Base-by-base conservation (phyloP, 2,113 vertebrate species). In the Halcyon malimbica region DNA sequence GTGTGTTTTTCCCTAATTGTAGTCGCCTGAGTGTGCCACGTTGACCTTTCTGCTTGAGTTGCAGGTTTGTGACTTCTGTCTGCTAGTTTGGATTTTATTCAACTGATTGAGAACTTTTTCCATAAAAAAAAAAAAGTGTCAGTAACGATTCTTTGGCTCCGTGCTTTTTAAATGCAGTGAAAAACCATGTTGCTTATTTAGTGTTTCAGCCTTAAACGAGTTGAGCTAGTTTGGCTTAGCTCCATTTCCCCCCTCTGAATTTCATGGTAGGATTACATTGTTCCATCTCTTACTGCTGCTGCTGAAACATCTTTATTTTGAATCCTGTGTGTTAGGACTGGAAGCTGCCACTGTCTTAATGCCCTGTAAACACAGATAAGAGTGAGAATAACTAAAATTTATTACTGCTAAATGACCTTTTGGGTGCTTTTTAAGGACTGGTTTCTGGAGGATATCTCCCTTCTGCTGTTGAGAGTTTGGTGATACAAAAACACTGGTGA, bases 21-120 rank as follows among this genome's bases (percentile, higher is more conserved):
- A 6, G 18, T 39, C 75, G 1, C 12, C 25, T 5, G 2, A 8
- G 14, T 2, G n/a, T 48, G 67, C 76, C 79, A 29, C 10, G 0
- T 4, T 80, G 76, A 77, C 89, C 71, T 94, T 86, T 73, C 67
- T 0, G 9, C 65, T 67, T 16, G 14, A 39, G 17, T 7, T 60
- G 21, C 46, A 39, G 37, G 53, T 68, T 39, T 65, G 64, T 17
- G 85, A 62, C 77, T 87, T 11, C 29, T 77, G 68, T 13, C 69
- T 64, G 57, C 35, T 24, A 11, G 14, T 44, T 62, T 41, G 37
- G 59, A n/a, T 69, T 78, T 69, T 35, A n/a, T 23, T 73, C 44
- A 46, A 26, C 54, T 7, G 39, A 60, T 92, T n/a, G 26, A 23
- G 37, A 39, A 80, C 46, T 42, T 60, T 19, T 50, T 15, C 46